Evolutionary conservation across 1,140 invertebrate species (phyloP).

Genomic region (Prorops nasuta): DNA sequence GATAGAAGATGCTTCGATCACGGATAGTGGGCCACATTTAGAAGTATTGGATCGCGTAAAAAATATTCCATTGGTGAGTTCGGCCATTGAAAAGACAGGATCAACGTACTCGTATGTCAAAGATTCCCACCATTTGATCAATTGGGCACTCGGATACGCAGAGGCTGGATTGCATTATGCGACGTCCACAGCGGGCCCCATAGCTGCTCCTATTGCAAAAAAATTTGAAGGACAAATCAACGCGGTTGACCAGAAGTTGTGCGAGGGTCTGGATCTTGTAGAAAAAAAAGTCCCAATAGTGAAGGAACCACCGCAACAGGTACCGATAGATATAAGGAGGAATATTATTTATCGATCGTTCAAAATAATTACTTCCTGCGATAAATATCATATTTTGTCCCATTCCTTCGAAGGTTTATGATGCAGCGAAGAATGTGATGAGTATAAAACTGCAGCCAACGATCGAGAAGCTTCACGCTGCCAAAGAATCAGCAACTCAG

Average conservation of each 20-base stretch:
- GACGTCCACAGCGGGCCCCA: slow-evolving; percentile 45
- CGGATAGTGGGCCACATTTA: slow-evolving; percentile 46
- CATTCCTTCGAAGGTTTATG: slow-evolving; percentile 60
- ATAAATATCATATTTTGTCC: neutral
- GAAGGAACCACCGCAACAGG: slow-evolving; percentile 54
- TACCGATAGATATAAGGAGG: slow-evolving; percentile 22
- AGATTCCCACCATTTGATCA: slow-evolving; percentile 53
- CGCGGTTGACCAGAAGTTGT: slow-evolving; percentile 56
- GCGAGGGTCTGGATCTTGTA: slow-evolving; percentile 54
- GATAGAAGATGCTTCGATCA: neutral
- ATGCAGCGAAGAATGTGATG: slow-evolving; percentile 68
- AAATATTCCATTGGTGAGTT: slow-evolving; percentile 61
- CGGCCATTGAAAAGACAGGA: slow-evolving; percentile 61
- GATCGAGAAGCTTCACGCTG: slow-evolving; percentile 60
- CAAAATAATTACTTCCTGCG: no score
- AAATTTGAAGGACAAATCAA: slow-evolving; percentile 55
- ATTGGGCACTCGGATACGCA: slow-evolving; percentile 55
- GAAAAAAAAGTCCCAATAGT: slow-evolving; percentile 58
- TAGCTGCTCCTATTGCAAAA: slow-evolving; percentile 48
- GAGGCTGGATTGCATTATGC: slow-evolving; percentile 52
- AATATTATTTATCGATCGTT: no score
- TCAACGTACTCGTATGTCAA: slow-evolving; percentile 63
- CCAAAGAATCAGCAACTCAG: slow-evolving; percentile 62
- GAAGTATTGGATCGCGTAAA: slow-evolving; percentile 63
- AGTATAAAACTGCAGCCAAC: slow-evolving; percentile 63